Conservation (phyloP, 2,113 vertebrate genomes). For the Myiopsitta monachus region DNA sequence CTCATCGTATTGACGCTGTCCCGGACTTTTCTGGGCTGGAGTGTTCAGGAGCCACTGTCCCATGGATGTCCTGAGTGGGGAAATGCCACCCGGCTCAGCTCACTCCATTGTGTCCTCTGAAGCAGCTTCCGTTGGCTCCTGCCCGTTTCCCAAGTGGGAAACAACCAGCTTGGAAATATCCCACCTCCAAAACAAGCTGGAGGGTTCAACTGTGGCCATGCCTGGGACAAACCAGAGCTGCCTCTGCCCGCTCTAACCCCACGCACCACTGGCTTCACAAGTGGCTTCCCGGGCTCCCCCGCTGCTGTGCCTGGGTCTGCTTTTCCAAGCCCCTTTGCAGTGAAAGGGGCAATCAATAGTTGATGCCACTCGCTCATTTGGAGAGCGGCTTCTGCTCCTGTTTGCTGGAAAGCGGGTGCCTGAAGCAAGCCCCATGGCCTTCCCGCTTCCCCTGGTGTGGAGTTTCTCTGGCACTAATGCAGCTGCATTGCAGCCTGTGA, state of each 20-base stretch:
- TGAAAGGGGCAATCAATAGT: rapidly evolving
- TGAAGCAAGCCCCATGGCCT: neutral
- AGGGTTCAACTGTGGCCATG: neutral
- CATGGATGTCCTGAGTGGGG: neutral
- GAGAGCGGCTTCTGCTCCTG: rapidly evolving
- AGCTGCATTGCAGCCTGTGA: neutral
- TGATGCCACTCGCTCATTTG: neutral
- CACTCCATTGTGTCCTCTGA: rapidly evolving
- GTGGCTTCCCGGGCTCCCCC: neutral
- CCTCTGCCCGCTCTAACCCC: neutral
- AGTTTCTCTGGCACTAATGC: neutral
- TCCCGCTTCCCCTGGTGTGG: rapidly evolving
- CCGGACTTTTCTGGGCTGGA: neutral
- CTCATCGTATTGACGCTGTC: rapidly evolving
- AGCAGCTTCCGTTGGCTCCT: neutral
- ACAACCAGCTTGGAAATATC: neutral
- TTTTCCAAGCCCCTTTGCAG: neutral
- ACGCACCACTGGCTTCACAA: neutral
- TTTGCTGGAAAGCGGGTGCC: neutral
- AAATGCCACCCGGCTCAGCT: neutral
- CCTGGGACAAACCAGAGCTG: neutral
- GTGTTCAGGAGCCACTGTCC: rapidly evolving
- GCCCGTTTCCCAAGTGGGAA: neutral
- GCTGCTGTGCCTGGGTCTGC: neutral
- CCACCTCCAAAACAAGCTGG: neutral